These are phyloP conservation scores for Lypha dubia DNA, from an alignment of 2,888 invertebrate species.

Conservation along the genomic window DNA sequence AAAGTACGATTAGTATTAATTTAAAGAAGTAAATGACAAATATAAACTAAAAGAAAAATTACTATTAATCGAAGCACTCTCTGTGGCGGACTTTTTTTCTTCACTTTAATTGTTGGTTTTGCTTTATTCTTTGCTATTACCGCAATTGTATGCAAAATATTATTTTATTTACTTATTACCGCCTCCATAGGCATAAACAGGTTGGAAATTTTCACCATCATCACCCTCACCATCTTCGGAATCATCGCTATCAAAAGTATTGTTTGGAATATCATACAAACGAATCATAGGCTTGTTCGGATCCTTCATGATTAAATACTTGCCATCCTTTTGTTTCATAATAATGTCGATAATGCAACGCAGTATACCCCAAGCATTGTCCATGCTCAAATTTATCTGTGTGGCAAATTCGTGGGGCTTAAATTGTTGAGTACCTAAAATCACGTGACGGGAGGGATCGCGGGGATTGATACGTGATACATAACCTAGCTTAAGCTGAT, in stretches of 20 bases:
- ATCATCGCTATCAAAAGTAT: slow-evolving; percentile 99
- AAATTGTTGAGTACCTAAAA: slow-evolving; percentile 98
- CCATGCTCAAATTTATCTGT: slow-evolving; percentile 99
- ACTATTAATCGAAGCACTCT: slow-evolving; percentile 46
- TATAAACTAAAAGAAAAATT: slow-evolving; percentile 43
- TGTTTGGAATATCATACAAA: slow-evolving; percentile 98
- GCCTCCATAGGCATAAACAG: slow-evolving; percentile 78
- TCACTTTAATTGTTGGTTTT: slow-evolving; percentile 34
- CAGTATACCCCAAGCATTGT: slow-evolving; percentile 99
- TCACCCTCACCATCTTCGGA: slow-evolving; percentile 86
- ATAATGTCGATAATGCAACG: slow-evolving; percentile 98
- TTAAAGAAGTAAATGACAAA: slow-evolving; percentile 48
- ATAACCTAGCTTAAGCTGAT: slow-evolving; percentile 99
- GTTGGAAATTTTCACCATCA: slow-evolving; percentile 83
- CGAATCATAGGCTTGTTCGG: slow-evolving; percentile 99
- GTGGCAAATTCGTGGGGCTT: slow-evolving; percentile 99
- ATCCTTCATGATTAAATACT: slow-evolving; percentile 99
- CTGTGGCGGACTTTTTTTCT: slow-evolving; percentile 34
- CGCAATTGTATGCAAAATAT: too few species aligned
- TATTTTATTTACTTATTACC: slow-evolving; percentile 66
- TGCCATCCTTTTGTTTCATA: slow-evolving; percentile 98
- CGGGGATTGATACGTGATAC: slow-evolving; percentile 97
- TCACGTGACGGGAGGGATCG: slow-evolving; percentile 97
- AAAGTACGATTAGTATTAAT: slow-evolving; percentile 8
- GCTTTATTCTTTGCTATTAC: slow-evolving; percentile 2